Evolutionary conservation across 1,140 invertebrate species (phyloP), one percentile per base, ranked within the genome.

Genomic region (Drosophila elegans): DNA sequence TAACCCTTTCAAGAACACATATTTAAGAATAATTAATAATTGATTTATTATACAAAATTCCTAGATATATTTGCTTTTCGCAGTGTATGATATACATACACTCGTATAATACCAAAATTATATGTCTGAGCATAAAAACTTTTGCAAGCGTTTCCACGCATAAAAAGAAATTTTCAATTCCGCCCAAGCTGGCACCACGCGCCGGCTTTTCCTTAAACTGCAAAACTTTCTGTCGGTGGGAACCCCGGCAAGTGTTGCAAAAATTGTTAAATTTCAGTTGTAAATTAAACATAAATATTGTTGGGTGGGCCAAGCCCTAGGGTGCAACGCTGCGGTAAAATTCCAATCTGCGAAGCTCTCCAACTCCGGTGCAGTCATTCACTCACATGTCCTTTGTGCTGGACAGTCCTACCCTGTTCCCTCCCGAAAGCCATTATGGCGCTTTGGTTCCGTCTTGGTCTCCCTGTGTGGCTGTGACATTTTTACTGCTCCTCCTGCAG

Each of bases 231-330:
- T 10, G 32, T 12, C 46, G 36, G 39, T 48, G 71, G 75, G 72
- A 83, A 54, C 42, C 55, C 49, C 38, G 61, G 71, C 80, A 78
- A 82, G 45, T 64, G 80, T 39, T 64, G 73, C 46, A 45, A 80
- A 84, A 69, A 78, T 82, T 71, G 57, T 69, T 63, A 60, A 80
- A 84, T 80, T 80, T 79, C 55, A 42, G 57, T 68, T 76, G 72
- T 79, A 62, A 79, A 88, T 86, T 86, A 78, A 85, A 78, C 82
- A 85, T 82, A 88, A 85, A 88, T 85, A 82, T 77, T 77, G 74
- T 55, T 44, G 63, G 27, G 41, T 29, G 16, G 56, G 73, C 55
- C 36, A 44, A 5, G 41, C 55, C 74, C 61, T 38, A 16, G 55
- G 71, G 69, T 52, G 60, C 45, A 3, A 9, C 10, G 13, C 41